Conservation (phyloP, 2,797 vertebrate genomes). For the Scarus forsteni region DNA sequence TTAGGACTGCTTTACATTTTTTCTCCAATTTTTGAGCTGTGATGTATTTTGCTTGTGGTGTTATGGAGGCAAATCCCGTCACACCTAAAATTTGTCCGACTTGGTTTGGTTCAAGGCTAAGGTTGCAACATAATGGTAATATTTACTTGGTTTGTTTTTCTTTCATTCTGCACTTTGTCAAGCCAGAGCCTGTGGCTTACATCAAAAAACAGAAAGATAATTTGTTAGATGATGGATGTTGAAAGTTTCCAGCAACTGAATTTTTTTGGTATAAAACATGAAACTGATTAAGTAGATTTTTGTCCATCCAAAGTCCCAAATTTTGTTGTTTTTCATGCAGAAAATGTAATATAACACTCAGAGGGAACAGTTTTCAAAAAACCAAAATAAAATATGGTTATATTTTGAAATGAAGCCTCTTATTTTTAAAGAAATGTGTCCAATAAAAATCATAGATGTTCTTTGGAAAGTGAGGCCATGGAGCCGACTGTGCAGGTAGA, state of each 20-base stretch:
- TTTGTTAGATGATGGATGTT: slow-evolving; percentile 14
- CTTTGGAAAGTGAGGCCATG: slow-evolving; percentile 28
- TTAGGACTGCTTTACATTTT: too few species aligned
- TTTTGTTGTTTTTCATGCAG: slow-evolving; percentile 32
- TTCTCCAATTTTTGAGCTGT: too few species aligned
- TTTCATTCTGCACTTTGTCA: too few species aligned
- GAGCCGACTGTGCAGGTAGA: slow-evolving; percentile 55
- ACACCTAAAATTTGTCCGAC: too few species aligned
- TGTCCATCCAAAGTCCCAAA: slow-evolving; percentile 21
- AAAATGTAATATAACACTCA: slow-evolving; percentile 51
- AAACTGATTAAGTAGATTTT: slow-evolving; percentile 43
- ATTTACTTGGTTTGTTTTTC: too few species aligned
- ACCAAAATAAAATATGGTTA: slow-evolving; percentile 32
- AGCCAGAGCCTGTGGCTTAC: neutral
- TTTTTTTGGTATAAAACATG: slow-evolving; percentile 24
- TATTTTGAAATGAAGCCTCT: slow-evolving; percentile 46
- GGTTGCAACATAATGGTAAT: too few species aligned
- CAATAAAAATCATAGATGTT: slow-evolving; percentile 63
- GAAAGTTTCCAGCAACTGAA: neutral
- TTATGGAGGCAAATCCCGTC: too few species aligned
- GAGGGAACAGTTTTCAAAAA: slow-evolving; percentile 30
- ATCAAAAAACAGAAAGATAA: neutral
- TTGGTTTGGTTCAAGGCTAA: too few species aligned
- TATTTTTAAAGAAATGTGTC: slow-evolving; percentile 53
- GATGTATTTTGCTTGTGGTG: too few species aligned